phyloP scores from a whole-genome alignment of 1,140 invertebrate genomes.

The Lepidurus arcticus region DNA sequence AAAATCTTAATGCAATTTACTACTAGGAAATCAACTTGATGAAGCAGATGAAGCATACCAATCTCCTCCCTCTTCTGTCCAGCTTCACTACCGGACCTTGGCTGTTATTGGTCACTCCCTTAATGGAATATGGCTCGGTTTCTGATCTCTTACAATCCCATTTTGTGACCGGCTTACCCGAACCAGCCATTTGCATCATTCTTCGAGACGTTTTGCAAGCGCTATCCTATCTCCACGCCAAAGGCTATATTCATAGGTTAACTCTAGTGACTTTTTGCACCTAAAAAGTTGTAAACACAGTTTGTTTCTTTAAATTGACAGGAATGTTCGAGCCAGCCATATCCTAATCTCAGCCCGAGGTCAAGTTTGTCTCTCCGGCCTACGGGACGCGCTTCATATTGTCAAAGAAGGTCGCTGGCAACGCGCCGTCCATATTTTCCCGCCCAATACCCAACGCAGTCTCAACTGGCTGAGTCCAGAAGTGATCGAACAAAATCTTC shows the following conservation, averaged over 20 bases:
- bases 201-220: constrained; percentile 69
- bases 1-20: constrained; percentile 41
- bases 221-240: constrained; percentile 75
- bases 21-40: constrained; percentile 66
- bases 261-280: constrained; percentile 1
- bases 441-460: constrained; percentile 59
- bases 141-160: constrained; percentile 68
- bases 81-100: constrained; percentile 66
- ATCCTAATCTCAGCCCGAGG: constrained; percentile 67
- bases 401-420: constrained; percentile 63
- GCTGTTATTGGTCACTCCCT: constrained; percentile 69
- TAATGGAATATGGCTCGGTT: constrained; percentile 75
- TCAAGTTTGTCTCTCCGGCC: constrained; percentile 62
- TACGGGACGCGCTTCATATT: constrained; percentile 67
- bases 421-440: constrained; percentile 64
- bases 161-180: constrained; percentile 71
- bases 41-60: constrained; percentile 68
- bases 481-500: constrained; percentile 78
- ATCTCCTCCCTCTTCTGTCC: constrained; percentile 64
- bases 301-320: constrained; percentile 45
- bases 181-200: constrained; percentile 71
- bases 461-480: constrained; percentile 86
- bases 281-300: neutral
- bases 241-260: constrained; percentile 78
- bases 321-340: constrained; percentile 74